phyloP scores from a whole-genome alignment of 64 coral and sea anemone species.

The Acropora tenuis region DNA sequence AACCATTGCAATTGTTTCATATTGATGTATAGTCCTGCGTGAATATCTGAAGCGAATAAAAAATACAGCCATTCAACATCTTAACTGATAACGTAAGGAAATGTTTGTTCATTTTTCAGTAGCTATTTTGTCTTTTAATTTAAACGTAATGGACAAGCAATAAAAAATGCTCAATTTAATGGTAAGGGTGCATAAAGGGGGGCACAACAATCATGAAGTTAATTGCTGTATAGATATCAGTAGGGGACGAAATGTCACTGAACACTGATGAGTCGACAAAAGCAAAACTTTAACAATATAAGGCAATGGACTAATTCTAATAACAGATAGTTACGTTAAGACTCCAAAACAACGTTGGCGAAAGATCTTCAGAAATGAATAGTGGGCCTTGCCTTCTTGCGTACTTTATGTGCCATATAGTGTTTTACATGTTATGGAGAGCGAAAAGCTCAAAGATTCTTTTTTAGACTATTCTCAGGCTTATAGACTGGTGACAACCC shows the following conservation, averaged over 20 bases:
- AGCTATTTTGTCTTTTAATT: background rate
- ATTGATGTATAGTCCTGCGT: too few relatives aligned
- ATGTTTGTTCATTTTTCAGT: background rate
- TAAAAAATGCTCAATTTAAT: background rate
- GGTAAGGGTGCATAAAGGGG: background rate
- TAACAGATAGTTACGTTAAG: background rate
- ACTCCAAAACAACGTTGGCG: background rate
- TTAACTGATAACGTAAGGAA: background rate
- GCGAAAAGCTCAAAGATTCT: too few relatives aligned
- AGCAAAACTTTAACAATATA: background rate
- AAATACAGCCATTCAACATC: background rate
- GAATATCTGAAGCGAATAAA: too few relatives aligned
- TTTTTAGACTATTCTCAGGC: too few relatives aligned
- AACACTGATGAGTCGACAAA: conserved; percentile 9
- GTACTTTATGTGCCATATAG: background rate
- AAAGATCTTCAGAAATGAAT: background rate
- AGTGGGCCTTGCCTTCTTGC: background rate
- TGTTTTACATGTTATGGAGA: too few relatives aligned
- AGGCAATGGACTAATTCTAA: background rate
- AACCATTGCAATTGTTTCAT: too few relatives aligned
- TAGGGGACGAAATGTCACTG: background rate
- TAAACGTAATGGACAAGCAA: background rate
- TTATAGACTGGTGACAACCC: too few relatives aligned
- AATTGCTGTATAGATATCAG: background rate
- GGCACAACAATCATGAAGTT: background rate